A percentile compares a stretch with the other conserved stretches of the same genome.
These are phyloP conservation scores for Catagonus wagneri DNA, from an alignment of 2,113 vertebrate genomes.

Conservation along the genomic window DNA sequence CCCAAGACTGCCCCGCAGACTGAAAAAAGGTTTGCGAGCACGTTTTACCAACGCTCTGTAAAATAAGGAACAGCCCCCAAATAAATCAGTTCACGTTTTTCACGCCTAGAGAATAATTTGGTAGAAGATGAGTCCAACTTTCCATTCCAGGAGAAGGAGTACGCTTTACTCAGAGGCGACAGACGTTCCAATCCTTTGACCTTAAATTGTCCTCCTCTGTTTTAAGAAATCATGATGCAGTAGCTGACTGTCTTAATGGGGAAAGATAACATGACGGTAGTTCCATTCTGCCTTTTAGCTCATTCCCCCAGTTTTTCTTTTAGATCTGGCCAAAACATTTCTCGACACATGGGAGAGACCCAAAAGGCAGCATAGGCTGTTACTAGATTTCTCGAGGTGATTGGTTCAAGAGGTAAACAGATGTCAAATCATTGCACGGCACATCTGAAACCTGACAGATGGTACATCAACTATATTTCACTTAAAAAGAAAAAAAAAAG, in stretches of 20 bases:
- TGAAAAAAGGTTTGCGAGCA: background rate
- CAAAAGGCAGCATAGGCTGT: no score
- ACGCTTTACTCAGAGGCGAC: no score
- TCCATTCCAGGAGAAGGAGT: background rate
- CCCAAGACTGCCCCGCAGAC: background rate
- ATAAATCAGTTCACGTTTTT: background rate
- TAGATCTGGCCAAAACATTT: background rate
- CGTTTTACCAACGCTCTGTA: background rate
- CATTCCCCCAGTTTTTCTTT: background rate
- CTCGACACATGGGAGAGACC: no score
- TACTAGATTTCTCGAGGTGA: no score
- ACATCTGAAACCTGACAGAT: no score
- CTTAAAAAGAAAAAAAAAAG: background rate
- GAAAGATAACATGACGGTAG: background rate
- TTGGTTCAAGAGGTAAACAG: no score
- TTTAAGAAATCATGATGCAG: background rate
- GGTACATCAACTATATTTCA: no score
- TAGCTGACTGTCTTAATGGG: no score
- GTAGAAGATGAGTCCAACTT: no score
- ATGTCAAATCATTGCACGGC: no score
- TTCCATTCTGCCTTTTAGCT: background rate
- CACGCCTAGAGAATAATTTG: background rate
- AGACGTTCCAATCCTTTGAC: no score
- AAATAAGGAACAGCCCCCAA: background rate
- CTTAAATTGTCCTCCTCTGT: background rate